Evolutionary conservation across 2,888 invertebrate genomes (phyloP).

Genomic region (Dicyrtoma fusca): DNA sequence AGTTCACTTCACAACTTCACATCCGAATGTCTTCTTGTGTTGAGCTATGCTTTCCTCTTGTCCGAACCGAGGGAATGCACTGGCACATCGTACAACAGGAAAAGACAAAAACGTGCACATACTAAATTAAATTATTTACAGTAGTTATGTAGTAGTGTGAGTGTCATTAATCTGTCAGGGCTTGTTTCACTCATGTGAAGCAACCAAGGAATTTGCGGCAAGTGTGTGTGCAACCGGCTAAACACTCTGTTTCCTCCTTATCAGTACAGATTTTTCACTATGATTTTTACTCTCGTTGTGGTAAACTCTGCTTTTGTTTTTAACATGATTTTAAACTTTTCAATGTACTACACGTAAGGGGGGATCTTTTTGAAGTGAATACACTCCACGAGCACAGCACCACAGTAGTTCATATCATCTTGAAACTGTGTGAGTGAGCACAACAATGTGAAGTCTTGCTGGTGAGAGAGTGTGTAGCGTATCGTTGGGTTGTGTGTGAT

Average conservation of each 20-base stretch:
- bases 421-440: too few species aligned
- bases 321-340: background rate
- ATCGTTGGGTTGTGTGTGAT: background rate
- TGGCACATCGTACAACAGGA: conserved; percentile 10
- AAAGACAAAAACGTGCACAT: conserved; percentile 9
- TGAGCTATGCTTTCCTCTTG: conserved; percentile 27
- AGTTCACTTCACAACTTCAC: too few species aligned
- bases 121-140: conserved; percentile 23
- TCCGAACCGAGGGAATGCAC: conserved; percentile 15
- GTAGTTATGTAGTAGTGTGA: conserved; percentile 16
- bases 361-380: too few species aligned
- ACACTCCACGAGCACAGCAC: too few species aligned
- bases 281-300: conserved; percentile 1
- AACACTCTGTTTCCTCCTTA: conserved; percentile 9
- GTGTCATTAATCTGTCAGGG: conserved; percentile 9
- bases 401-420: too few species aligned
- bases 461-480: background rate
- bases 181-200: conserved; percentile 14
- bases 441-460: too few species aligned
- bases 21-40: conserved; percentile 41
- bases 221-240: conserved; percentile 10
- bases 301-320: conserved; percentile 6
- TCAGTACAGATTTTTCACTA: conserved; percentile 11
- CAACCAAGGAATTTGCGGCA: background rate
- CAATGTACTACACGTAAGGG: too few species aligned